Evolutionary conservation across 2,888 invertebrate species (phyloP).

Genomic region (Hylaea fasciaria): DNA sequence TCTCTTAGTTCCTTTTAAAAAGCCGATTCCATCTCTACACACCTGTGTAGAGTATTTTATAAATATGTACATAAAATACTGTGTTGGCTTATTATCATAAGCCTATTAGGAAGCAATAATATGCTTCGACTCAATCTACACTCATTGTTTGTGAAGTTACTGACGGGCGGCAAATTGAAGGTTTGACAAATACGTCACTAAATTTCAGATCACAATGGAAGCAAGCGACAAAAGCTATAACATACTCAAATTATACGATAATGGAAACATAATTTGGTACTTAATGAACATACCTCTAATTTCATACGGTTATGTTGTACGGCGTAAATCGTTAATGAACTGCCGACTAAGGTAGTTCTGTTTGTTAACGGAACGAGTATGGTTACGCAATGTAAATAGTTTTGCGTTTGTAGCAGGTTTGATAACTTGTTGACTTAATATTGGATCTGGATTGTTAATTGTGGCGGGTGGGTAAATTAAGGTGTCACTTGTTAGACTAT

Average conservation of each 20-base stretch:
- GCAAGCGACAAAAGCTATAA: conserved; percentile 19
- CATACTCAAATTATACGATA: conserved; percentile 22
- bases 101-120: background rate
- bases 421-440: conserved; percentile 7
- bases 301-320: conserved; percentile 5
- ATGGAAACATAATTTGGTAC: conserved; percentile 27
- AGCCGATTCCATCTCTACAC: too few relatives aligned
- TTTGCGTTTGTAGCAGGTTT: background rate
- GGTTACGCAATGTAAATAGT: background rate
- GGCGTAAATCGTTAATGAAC: conserved; percentile 9
- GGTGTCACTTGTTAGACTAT: too few relatives aligned
- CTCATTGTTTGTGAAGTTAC: conserved; percentile 10
- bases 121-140: too few relatives aligned
- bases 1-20: too few relatives aligned
- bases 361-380: conserved; percentile 2
- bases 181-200: conserved; percentile 15
- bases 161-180: conserved; percentile 24
- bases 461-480: background rate
- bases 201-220: conserved; percentile 26
- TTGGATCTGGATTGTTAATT: conserved; percentile 1
- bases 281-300: conserved; percentile 19
- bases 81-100: too few relatives aligned
- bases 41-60: too few relatives aligned
- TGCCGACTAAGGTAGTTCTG: background rate
- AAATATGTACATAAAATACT: too few relatives aligned